A percentile compares a stretch with the other conserved stretches of the same genome.
phyloP scores from a whole-genome alignment of 2,113 vertebrate species.

The Sapajus apella region DNA sequence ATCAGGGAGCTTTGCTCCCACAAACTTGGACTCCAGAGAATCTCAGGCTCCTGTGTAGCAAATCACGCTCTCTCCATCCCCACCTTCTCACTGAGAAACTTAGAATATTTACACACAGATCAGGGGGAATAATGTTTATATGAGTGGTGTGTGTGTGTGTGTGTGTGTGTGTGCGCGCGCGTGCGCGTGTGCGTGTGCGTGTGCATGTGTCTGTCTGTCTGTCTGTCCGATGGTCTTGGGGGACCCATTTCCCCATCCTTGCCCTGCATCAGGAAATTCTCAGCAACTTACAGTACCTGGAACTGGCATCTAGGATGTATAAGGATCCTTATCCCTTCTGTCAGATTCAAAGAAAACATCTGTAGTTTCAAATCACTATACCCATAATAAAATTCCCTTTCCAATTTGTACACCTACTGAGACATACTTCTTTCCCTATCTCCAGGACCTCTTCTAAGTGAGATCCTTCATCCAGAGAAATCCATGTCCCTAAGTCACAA shows the following conservation, averaged over 20 bases:
- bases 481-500: background rate
- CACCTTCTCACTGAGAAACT: background rate
- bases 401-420: background rate
- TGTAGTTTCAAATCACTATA: background rate
- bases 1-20: background rate
- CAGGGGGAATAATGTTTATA: background rate
- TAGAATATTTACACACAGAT: background rate
- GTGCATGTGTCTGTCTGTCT: background rate
- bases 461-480: background rate
- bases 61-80: background rate
- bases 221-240: background rate
- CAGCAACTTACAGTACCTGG: background rate
- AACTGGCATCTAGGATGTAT: background rate
- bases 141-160: background rate
- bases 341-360: slow-evolving; percentile 1
- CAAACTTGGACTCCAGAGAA: background rate
- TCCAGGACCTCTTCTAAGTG: background rate
- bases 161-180: too few relatives aligned
- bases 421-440: background rate
- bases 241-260: background rate
- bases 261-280: background rate
- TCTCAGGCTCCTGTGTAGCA: background rate
- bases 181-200: background rate
- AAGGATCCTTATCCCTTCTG: background rate
- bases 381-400: background rate